phyloP scores from a whole-genome alignment of 2,888 invertebrate genomes.

The Amblyteles armatorius region DNA sequence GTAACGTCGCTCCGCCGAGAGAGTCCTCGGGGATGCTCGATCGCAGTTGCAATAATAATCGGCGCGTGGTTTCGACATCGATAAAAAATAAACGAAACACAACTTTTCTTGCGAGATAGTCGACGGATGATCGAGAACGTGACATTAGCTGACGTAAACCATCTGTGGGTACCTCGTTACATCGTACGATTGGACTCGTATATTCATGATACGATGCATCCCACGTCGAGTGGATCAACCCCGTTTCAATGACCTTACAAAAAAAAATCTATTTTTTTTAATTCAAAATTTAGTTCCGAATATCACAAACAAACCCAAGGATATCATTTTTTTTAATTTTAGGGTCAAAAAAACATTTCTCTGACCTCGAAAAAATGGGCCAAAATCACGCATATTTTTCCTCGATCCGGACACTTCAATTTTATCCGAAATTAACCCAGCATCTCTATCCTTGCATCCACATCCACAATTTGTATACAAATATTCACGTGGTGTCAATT shows the following conservation, averaged over 20 bases:
- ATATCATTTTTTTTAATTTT: background rate
- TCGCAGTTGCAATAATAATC: constrained; percentile 30
- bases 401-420: no score
- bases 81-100: constrained; percentile 37
- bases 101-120: constrained; percentile 21
- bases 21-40: background rate
- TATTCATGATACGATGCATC: background rate
- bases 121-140: constrained; percentile 57
- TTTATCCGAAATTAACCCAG: background rate
- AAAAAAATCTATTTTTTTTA: background rate
- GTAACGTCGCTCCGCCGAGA: background rate
- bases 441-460: background rate
- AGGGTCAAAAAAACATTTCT: background rate
- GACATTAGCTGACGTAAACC: constrained; percentile 74
- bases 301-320: background rate
- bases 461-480: background rate
- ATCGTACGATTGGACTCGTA: constrained; percentile 66
- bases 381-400: background rate
- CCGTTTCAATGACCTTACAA: background rate
- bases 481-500: background rate
- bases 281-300: background rate
- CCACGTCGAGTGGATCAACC: background rate
- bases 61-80: constrained; percentile 27
- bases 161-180: constrained; percentile 71
- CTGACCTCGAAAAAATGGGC: background rate